Evolutionary conservation across 2,113 vertebrate genomes (phyloP), one percentile per base, ranked within the genome.

Genomic region (Heterotis niloticus): DNA sequence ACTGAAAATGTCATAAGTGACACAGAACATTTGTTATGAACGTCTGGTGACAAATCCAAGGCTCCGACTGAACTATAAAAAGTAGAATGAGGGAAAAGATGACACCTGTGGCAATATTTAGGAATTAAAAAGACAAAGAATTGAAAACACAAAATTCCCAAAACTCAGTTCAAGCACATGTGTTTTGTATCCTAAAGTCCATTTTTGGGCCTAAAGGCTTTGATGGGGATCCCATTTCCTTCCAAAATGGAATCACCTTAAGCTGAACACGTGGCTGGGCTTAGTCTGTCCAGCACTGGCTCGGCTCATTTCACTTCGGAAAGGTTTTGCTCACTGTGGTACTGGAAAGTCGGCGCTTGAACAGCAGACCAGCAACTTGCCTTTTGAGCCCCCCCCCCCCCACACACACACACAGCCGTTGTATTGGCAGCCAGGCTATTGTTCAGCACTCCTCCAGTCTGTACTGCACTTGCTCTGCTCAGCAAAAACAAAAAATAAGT

Each of bases 401-500:
- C 16, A 5, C n/a, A n/a, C n/a, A n/a, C n/a, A n/a, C n/a, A n/a
- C n/a, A n/a, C n/a, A n/a, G n/a, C 44, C 64, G 29, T 17, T 51
- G 18, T 70, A 69, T 18, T 85, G 82, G 81, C 84, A 79, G 82
- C 59, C 80, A 82, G 78, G 88, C 84, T 82, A 85, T 87, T 89
- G 85, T 88, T 90, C 88, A 86, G 84, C 13, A 83, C 79, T 81
- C 88, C 82, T 76, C 85, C 69, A 81, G 75, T 81, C 28, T 69
- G 83, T 79, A 84, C 80, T 81, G 84, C 78, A 77, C 83, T 62
- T 88, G 88, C 88, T 86, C 83, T 65, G 67, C 82, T 89, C 85
- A 88, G 89, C 89, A 88, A 81, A 86, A 88, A 83, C 81, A 70
- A 83, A 71, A 82, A 82, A 84, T 81, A 85, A 86, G 86, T 85